Evolutionary conservation across 2,888 invertebrate species (phyloP), one percentile per base, ranked within the genome.

Genomic region (Serripes groenlandicus): DNA sequence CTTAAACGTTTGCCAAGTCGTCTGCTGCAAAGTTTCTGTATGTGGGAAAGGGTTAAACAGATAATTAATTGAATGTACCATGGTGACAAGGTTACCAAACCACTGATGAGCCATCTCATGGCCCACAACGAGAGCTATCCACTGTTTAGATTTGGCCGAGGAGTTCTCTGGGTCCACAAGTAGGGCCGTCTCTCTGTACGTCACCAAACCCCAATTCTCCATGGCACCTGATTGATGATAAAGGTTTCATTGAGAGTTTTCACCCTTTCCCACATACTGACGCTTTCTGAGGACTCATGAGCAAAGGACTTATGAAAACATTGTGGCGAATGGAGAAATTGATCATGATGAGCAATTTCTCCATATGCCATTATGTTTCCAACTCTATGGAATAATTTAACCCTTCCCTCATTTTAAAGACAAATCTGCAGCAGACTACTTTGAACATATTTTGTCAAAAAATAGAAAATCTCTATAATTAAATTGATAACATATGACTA

Each of bases 121-220:
- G 3, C 94, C 95, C 18, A 96, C 95, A 0, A 98, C 97, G 28
- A 98, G 95, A 0, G 98, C 98, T 28, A 94, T 93, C 91, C 92
- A 93, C 81, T 94, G 94, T 75, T 92, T 91, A 30, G 91, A 86
- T 64, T 91, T 96, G 3, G 98, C 96, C 1, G 98, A 98, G 0
- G 98, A 98, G 93, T 98, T 97, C 90, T 97, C 96, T 0, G 97
- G 97, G 95, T 99, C 99, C 4, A 98, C 97, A 49, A 99, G 95
- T 0, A 99, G 96, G 89, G 97, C 97, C 5, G 97, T 97, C 94
- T 99, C 99, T 83, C 99, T 96, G 93, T 97, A 98, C n/a, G 98
- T 98, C 37, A 98, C 97, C 32, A 98, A 95, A 9, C 99, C 99
- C 99, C 99, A 99, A 95, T 99, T 99, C 95, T 99, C 99, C 99